phyloP scores from a whole-genome alignment of 2,113 vertebrate species.

The Dasyurus viverrinus region DNA sequence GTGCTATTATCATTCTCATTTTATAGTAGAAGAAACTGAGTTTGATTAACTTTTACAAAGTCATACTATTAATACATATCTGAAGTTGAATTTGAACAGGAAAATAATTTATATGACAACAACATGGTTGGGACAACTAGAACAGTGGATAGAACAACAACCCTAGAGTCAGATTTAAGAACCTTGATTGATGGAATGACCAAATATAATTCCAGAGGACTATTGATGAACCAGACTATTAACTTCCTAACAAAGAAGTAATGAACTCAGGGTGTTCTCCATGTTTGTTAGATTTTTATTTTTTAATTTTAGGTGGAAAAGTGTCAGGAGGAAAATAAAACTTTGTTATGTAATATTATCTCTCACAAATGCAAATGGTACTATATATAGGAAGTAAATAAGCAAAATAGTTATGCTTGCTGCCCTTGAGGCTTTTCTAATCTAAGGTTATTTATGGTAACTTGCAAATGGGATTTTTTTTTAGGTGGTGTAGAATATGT shows the following conservation, averaged over 20 bases:
- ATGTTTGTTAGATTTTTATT: neutral
- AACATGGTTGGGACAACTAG: neutral
- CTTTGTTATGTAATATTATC: neutral
- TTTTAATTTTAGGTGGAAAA: neutral
- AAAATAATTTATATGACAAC: neutral
- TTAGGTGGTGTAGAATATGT: neutral
- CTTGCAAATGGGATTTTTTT: neutral
- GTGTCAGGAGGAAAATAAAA: neutral
- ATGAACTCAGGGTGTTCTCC: neutral
- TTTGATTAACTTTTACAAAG: neutral
- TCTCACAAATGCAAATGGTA: neutral
- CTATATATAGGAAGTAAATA: neutral
- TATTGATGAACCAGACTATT: neutral
- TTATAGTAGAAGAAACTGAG: neutral
- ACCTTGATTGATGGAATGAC: neutral
- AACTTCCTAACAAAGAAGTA: neutral
- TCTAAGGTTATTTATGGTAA: neutral
- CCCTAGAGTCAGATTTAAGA: neutral
- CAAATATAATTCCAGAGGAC: neutral
- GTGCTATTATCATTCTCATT: neutral
- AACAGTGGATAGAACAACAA: no score
- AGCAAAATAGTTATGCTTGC: neutral
- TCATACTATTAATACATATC: neutral
- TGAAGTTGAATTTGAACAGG: neutral
- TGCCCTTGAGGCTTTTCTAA: neutral